These are phyloP conservation scores for Pasiphila rectangulata DNA, from an alignment of 2,888 invertebrate species.

Conservation along the genomic window DNA sequence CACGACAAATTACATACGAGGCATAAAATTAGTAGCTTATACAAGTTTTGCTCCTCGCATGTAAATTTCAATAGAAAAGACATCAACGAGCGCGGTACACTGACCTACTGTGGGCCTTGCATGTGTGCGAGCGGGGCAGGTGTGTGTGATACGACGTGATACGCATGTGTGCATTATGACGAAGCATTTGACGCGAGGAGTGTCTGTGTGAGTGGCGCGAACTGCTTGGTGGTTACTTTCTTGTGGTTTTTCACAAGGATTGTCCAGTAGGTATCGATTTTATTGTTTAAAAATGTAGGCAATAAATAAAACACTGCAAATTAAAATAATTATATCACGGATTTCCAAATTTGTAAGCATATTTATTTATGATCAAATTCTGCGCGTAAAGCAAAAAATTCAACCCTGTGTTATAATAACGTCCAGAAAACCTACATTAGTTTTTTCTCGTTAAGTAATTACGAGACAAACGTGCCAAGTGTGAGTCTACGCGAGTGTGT, in stretches of 20 bases:
- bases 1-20: neutral
- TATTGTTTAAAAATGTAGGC: too few relatives aligned
- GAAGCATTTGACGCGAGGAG: neutral
- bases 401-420: too few relatives aligned
- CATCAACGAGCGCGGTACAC: slow-evolving; percentile 54
- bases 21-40: neutral
- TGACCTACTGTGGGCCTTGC: slow-evolving; percentile 43
- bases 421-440: too few relatives aligned
- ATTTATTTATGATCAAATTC: too few relatives aligned
- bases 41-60: neutral
- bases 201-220: slow-evolving; percentile 16
- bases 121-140: slow-evolving; percentile 29
- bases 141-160: slow-evolving; percentile 11
- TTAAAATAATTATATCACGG: too few relatives aligned
- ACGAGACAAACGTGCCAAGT: slow-evolving; percentile 2
- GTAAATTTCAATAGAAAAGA: slow-evolving; percentile 45
- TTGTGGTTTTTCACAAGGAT: too few relatives aligned
- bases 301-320: too few relatives aligned
- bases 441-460: too few relatives aligned
- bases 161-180: slow-evolving; percentile 8
- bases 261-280: too few relatives aligned
- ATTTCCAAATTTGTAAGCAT: too few relatives aligned
- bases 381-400: too few relatives aligned
- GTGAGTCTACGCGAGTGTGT: slow-evolving; percentile 20
- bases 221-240: too few relatives aligned